Conservation (phyloP, 2,113 vertebrate genomes). For the Caloenas nicobarica region DNA sequence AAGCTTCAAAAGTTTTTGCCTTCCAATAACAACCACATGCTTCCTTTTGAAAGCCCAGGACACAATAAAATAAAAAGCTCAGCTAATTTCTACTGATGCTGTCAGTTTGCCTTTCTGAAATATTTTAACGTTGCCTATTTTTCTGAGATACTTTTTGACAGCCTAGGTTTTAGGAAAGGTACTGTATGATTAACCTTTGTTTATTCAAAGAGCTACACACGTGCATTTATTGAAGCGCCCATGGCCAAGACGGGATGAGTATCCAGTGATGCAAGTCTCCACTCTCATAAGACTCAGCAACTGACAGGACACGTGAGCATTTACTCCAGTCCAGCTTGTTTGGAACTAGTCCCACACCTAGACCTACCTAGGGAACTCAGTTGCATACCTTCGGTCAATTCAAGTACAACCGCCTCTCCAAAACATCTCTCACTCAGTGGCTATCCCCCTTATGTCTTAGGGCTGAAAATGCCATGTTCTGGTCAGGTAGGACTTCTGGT, state of each 20-base stretch:
- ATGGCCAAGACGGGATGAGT: not conserved
- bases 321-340: not conserved
- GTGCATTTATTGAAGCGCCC: not conserved
- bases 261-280: not conserved
- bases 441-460: not conserved
- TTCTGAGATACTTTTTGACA: not conserved
- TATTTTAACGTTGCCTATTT: not conserved
- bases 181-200: not conserved
- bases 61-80: constrained; percentile 13
- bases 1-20: constrained; percentile 38
- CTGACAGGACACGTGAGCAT: fast-evolving
- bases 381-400: no score
- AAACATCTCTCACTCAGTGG: not conserved
- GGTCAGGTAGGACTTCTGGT: not conserved
- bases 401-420: not conserved
- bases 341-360: not conserved
- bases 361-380: not conserved
- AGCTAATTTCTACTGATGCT: not conserved
- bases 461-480: not conserved
- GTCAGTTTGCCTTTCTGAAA: not conserved
- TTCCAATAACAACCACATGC: not conserved
- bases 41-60: constrained; percentile 17
- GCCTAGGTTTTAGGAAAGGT: not conserved
- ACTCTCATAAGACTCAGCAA: not conserved
- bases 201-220: not conserved